phyloP scores from a whole-genome alignment of 1,140 invertebrate genomes.

The Drosophila azteca region DNA sequence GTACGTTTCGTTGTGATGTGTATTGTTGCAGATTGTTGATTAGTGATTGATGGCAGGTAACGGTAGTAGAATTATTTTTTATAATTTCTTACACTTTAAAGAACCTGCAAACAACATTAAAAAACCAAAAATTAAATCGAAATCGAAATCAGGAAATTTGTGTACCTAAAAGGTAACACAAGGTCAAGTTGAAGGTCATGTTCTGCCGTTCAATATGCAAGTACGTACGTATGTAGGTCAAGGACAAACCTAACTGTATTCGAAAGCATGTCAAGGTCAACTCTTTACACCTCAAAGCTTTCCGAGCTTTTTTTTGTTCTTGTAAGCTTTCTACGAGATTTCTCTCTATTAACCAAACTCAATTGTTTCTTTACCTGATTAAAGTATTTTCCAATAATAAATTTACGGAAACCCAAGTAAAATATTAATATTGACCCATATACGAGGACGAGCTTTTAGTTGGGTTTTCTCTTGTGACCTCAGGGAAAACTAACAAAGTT shows the following conservation, averaged over 20 bases:
- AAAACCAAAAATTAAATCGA: conserved; percentile 9
- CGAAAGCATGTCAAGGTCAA: conserved; percentile 51
- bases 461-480: too few relatives aligned
- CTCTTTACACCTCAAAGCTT: conserved; percentile 29
- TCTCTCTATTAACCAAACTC: too few relatives aligned
- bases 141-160: conserved; percentile 20
- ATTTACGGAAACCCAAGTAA: too few relatives aligned
- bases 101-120: conserved; percentile 14
- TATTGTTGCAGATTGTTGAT: conserved; percentile 8
- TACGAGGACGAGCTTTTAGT: too few relatives aligned
- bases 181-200: conserved; percentile 46
- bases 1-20: conserved; percentile 59
- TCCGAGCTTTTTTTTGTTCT: conserved; percentile 12
- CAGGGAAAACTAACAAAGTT: too few relatives aligned
- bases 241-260: conserved; percentile 36
- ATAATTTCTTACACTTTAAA: conserved; percentile 29
- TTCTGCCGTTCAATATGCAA: neutral
- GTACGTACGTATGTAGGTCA: conserved; percentile 44
- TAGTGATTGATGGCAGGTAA: conserved; percentile 49
- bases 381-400: too few relatives aligned
- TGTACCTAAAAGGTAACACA: conserved; percentile 9
- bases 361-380: too few relatives aligned
- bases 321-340: conserved; percentile 1
- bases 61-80: conserved; percentile 48
- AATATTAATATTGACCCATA: too few relatives aligned